phyloP scores from a whole-genome alignment of 2,797 vertebrate species.

The Sebastes matsubarae region DNA sequence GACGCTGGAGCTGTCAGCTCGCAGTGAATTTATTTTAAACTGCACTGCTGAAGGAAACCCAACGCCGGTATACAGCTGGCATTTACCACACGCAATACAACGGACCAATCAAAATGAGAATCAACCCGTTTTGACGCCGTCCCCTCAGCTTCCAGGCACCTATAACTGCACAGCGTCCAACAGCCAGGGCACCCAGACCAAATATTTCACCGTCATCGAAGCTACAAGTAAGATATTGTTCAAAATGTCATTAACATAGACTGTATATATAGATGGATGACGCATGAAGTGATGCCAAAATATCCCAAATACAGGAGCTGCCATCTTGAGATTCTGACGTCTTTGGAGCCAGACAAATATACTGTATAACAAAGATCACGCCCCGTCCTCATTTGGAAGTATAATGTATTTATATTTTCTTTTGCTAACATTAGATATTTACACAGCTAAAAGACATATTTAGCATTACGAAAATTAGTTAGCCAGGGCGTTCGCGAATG shows the following conservation, averaged over 20 bases:
- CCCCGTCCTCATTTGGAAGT: too few species aligned
- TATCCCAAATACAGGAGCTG: too few species aligned
- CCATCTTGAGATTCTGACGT: too few species aligned
- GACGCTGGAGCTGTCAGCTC: constrained; percentile 11
- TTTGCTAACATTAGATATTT: too few species aligned
- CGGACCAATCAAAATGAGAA: background rate
- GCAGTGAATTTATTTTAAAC: constrained; percentile 23
- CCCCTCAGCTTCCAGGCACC: constrained; percentile 38
- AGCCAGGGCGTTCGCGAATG: too few species aligned
- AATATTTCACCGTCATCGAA: constrained; percentile 56
- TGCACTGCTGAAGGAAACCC: constrained; percentile 73
- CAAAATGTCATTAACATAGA: background rate
- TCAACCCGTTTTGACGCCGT: background rate
- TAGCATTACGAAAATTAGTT: too few species aligned
- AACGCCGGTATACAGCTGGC: constrained; percentile 60
- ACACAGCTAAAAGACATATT: too few species aligned
- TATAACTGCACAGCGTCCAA: constrained; percentile 72
- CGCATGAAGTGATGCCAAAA: background rate
- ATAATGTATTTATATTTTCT: too few species aligned
- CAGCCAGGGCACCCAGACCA: background rate
- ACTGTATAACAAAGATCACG: too few species aligned
- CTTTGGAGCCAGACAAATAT: too few species aligned
- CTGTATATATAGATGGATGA: background rate
- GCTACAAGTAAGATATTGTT: constrained; percentile 53
- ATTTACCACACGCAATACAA: background rate